Evolutionary conservation across 2,888 invertebrate genomes (phyloP).

Genomic region (Volucella inanis): DNA sequence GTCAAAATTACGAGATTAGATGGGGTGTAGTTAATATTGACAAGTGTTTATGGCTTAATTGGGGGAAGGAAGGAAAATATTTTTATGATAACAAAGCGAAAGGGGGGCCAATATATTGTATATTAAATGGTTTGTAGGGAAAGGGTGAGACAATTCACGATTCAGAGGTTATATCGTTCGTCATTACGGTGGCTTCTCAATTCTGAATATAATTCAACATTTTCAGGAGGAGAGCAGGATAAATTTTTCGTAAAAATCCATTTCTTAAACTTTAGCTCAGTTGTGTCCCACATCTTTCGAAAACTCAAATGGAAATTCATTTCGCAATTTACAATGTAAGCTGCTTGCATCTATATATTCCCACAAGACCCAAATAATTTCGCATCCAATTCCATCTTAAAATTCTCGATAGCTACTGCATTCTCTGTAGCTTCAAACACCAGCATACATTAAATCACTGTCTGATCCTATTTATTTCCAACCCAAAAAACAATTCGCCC

Average conservation of each 20-base stretch:
- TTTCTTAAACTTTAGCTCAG: no score
- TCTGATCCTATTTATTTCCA: conserved; percentile 73
- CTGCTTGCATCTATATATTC: conserved; percentile 17
- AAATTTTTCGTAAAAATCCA: no score
- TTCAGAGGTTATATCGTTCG: no score
- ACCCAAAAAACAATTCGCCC: conserved; percentile 70
- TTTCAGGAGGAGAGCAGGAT: no score
- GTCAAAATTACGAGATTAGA: neutral
- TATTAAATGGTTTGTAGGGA: neutral
- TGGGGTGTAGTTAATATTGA: conserved; percentile 1
- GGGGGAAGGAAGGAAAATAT: conserved; percentile 4
- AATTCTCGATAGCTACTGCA: conserved; percentile 53
- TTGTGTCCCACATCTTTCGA: no score
- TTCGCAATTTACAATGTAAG: conserved; percentile 3
- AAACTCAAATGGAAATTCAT: no score
- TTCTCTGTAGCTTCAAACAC: conserved; percentile 52
- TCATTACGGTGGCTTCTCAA: no score
- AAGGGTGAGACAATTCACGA: neutral
- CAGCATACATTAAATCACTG: conserved; percentile 71
- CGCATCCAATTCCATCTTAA: conserved; percentile 58
- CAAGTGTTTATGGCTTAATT: conserved; percentile 20
- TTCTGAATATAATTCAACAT: no score
- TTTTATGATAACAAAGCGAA: neutral
- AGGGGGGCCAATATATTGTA: neutral
- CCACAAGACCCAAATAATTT: conserved; percentile 50